These are phyloP conservation scores for Helicoverpa assulta DNA, from an alignment of 2,888 invertebrate species.

Conservation along the genomic window DNA sequence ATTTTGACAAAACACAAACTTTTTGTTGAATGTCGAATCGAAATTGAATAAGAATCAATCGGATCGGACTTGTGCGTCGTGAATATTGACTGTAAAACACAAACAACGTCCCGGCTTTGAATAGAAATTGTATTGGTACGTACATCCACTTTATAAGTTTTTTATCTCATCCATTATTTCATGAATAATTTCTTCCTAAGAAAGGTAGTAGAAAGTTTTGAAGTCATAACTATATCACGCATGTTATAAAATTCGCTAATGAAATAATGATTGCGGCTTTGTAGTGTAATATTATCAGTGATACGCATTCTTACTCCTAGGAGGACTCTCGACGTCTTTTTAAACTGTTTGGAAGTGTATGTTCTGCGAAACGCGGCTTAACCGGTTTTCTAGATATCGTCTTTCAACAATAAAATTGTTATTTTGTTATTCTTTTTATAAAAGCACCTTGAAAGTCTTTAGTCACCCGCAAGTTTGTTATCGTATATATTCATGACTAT, in stretches of 20 bases:
- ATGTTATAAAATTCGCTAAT: slow-evolving; percentile 4
- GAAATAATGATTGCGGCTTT: slow-evolving; percentile 15
- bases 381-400: slow-evolving; percentile 18
- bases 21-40: background rate
- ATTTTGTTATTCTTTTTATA: background rate
- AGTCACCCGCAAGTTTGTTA: background rate
- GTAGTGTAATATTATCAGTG: background rate
- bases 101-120: slow-evolving; percentile 39
- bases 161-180: background rate
- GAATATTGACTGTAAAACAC: slow-evolving; percentile 38
- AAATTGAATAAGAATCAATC: background rate
- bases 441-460: background rate
- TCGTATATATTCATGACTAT: background rate
- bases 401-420: background rate
- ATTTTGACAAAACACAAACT: slow-evolving; percentile 1
- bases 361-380: background rate
- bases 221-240: slow-evolving; percentile 22
- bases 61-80: slow-evolving; percentile 1
- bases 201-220: slow-evolving; percentile 12
- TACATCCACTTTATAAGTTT: background rate
- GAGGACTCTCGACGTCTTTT: background rate
- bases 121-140: slow-evolving; percentile 31
- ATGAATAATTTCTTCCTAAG: background rate
- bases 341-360: background rate
- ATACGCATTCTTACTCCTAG: background rate